A percentile compares a stretch with the other conserved stretches of the same genome.
Evolutionary conservation across 2,797 vertebrate genomes (phyloP).

Genomic region (Ibycter americanus): DNA sequence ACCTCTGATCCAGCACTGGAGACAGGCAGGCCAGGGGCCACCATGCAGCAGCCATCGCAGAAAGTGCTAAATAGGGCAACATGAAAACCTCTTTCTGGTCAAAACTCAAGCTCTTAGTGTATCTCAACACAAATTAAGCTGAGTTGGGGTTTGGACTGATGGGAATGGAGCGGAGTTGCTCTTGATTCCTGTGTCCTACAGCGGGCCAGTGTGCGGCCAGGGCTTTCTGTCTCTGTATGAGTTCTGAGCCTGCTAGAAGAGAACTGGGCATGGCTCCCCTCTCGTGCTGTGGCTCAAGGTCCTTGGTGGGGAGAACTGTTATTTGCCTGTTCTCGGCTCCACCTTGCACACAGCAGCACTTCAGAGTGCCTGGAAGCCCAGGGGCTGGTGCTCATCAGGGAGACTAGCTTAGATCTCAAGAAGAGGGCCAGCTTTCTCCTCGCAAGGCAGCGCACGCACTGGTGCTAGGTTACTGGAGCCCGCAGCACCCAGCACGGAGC

Average conservation of each 20-base stretch:
- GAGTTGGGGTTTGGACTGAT: neutral
- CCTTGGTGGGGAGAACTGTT: too few species aligned
- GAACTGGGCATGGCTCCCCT: fast-evolving
- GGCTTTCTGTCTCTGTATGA: too few species aligned
- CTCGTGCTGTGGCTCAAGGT: fast-evolving
- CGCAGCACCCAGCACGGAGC: neutral
- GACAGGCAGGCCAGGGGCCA: fast-evolving
- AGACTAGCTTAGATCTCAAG: fast-evolving
- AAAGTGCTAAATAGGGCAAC: neutral
- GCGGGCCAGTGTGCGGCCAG: fast-evolving
- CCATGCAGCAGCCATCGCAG: neutral
- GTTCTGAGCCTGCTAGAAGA: neutral
- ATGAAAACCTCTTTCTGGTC: neutral
- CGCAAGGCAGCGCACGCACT: too few species aligned
- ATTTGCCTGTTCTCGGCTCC: neutral
- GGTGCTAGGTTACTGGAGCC: neutral
- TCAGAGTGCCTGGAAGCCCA: too few species aligned
- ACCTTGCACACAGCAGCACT: neutral
- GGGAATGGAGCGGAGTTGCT: neutral
- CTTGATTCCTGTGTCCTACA: neutral
- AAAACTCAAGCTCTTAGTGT: neutral
- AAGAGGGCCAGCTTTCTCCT: neutral
- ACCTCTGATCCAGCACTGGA: neutral
- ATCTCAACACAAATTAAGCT: neutral
- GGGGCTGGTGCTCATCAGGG: too few species aligned